These are phyloP conservation scores for Oreotrochilus melanogaster DNA, from an alignment of 2,113 vertebrate species.

Conservation along the genomic window DNA sequence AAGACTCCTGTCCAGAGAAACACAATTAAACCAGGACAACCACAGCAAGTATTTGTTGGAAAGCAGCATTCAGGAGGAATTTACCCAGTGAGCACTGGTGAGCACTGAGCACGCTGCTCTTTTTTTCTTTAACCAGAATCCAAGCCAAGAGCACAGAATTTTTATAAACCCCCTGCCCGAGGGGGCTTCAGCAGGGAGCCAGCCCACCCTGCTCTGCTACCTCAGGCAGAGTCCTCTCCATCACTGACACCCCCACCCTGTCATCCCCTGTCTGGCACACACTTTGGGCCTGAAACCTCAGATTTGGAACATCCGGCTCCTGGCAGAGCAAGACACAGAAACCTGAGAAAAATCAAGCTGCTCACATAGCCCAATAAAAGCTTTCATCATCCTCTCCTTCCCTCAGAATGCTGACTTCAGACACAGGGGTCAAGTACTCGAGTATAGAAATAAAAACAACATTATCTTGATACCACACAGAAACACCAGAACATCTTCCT, in stretches of 20 bases:
- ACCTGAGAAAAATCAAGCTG: neutral
- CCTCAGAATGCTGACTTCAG: neutral
- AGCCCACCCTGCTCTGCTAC: neutral
- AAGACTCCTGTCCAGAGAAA: neutral
- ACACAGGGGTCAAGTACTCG: neutral
- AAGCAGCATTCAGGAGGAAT: neutral
- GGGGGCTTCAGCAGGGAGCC: neutral
- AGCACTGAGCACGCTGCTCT: rapidly evolving
- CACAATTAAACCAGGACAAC: neutral
- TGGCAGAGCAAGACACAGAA: neutral
- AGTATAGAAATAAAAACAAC: neutral
- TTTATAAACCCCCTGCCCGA: neutral
- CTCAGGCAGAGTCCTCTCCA: neutral
- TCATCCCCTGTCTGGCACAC: neutral
- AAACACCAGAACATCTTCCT: neutral
- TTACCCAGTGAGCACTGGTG: neutral
- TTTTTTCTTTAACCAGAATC: no score
- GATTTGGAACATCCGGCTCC: slow-evolving; percentile 39
- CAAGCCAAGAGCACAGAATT: rapidly evolving
- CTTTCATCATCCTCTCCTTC: neutral
- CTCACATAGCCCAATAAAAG: neutral
- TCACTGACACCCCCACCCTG: neutral
- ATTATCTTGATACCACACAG: neutral
- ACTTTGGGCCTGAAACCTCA: slow-evolving; percentile 54
- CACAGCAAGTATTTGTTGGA: neutral